phyloP scores from a whole-genome alignment of 2,797 vertebrate genomes.

The Platalea minor region DNA sequence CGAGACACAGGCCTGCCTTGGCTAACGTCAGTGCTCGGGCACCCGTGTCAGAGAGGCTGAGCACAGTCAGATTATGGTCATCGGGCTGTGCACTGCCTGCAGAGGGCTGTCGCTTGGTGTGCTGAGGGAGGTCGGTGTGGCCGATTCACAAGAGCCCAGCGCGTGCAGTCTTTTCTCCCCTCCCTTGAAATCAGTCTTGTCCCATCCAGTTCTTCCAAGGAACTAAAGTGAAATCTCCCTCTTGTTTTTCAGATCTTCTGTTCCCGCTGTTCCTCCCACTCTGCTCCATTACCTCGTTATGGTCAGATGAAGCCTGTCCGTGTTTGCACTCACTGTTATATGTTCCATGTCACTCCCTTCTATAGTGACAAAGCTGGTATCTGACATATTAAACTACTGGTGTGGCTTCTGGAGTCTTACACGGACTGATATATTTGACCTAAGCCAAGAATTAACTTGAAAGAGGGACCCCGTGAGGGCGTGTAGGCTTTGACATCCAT shows the following conservation, averaged over 20 bases:
- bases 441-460: conserved; percentile 59
- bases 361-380: conserved; percentile 85
- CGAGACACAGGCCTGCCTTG: background rate
- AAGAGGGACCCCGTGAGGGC: conserved; percentile 26
- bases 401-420: conserved; percentile 46
- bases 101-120: background rate
- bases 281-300: conserved; percentile 93
- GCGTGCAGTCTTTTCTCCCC: fast-evolving
- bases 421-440: conserved; percentile 10
- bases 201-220: background rate
- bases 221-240: background rate
- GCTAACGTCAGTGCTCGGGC: background rate
- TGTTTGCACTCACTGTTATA: conserved; percentile 98
- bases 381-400: conserved; percentile 56
- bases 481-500: conserved; percentile 55
- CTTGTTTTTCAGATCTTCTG: conserved; percentile 92
- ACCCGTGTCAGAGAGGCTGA: background rate
- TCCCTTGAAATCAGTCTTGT: background rate
- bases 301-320: conserved; percentile 96
- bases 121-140: background rate
- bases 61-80: background rate
- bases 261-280: conserved; percentile 96
- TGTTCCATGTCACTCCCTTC: conserved; percentile 99
- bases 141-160: background rate
- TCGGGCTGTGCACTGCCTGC: background rate